Conservation (phyloP, 2,797 vertebrate species). For the Chelidonichthys spinosus region DNA sequence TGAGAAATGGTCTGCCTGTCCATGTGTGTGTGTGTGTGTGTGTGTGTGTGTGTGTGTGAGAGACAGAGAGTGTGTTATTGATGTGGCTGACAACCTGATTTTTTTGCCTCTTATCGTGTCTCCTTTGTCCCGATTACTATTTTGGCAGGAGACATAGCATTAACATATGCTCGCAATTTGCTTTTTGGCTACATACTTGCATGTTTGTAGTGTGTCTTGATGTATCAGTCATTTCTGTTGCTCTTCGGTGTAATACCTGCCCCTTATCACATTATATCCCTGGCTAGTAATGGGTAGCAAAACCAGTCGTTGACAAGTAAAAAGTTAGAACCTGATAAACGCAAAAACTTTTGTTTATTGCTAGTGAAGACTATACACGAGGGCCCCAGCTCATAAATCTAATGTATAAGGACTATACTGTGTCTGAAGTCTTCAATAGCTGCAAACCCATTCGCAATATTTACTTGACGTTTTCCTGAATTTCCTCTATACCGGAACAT, state of each 20-base stretch:
- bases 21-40: constrained; percentile 21
- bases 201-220: constrained; percentile 57
- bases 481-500: constrained; percentile 13
- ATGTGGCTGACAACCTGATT: constrained; percentile 68
- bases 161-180: constrained; percentile 85
- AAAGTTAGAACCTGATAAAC: constrained; percentile 36
- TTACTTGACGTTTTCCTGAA: neutral
- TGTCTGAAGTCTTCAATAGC: neutral
- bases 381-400: constrained; percentile 6
- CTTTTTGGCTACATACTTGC: constrained; percentile 70
- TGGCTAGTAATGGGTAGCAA: constrained; percentile 30
- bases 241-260: constrained; percentile 60
- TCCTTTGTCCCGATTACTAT: constrained; percentile 81
- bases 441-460: neutral
- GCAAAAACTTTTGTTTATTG: constrained; percentile 22
- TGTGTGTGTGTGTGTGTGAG: constrained; percentile 25
- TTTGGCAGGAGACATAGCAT: constrained; percentile 74
- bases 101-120: constrained; percentile 75
- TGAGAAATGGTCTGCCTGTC: constrained; percentile 78
- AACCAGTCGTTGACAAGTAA: constrained; percentile 43
- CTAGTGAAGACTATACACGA: constrained; percentile 19
- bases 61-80: neutral
- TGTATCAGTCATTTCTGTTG: constrained; percentile 60
- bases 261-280: constrained; percentile 51
- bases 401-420: neutral